Conservation (phyloP, 2,797 vertebrate genomes). For the Spatula clypeata region DNA sequence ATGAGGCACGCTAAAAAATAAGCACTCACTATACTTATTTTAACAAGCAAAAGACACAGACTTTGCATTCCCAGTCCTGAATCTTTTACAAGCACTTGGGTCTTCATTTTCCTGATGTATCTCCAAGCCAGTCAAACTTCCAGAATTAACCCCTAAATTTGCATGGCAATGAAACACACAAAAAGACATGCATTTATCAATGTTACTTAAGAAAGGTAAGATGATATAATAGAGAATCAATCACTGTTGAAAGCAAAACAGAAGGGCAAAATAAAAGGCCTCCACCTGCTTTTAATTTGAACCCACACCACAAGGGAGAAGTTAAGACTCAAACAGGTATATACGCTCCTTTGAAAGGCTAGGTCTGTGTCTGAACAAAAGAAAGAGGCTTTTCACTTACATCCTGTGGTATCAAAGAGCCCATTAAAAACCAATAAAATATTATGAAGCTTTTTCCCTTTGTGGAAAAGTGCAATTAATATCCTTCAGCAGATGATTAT, state of each 20-base stretch:
- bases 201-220: neutral
- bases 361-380: slow-evolving; percentile 44
- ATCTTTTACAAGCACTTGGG: neutral
- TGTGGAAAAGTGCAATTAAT: slow-evolving; percentile 53
- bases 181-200: neutral
- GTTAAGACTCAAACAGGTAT: slow-evolving; percentile 53
- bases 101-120: neutral
- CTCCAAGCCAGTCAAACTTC: neutral
- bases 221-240: neutral
- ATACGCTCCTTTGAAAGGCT: slow-evolving; percentile 29
- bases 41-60: neutral
- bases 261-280: slow-evolving; percentile 53
- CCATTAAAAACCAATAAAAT: slow-evolving; percentile 63
- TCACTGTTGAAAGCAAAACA: slow-evolving; percentile 29
- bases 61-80: neutral
- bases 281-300: slow-evolving; percentile 23
- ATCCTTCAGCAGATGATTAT: slow-evolving; percentile 59
- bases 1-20: neutral
- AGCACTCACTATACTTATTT: neutral
- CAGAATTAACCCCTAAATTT: slow-evolving; percentile 26
- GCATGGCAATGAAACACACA: neutral
- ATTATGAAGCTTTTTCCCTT: slow-evolving; percentile 47
- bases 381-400: slow-evolving; percentile 43
- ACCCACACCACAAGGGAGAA: slow-evolving; percentile 26
- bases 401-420: slow-evolving; percentile 55